Percentiles rank a stretch among this genome's conserved stretches.
Evolutionary conservation across 2,797 vertebrate species (phyloP).

Genomic region (Echiichthys vipera): DNA sequence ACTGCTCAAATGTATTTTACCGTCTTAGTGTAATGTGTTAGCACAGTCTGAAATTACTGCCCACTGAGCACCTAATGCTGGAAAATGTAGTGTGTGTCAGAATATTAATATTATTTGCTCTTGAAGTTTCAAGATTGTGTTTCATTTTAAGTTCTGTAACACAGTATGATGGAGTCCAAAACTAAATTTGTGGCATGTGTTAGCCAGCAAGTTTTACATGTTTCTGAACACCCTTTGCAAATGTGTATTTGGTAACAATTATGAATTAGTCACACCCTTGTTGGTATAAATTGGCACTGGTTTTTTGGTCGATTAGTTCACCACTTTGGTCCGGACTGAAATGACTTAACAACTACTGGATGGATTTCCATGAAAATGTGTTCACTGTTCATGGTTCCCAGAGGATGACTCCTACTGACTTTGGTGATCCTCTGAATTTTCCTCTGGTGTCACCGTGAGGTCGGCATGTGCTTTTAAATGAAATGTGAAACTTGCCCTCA

Average conservation of each 20-base stretch:
- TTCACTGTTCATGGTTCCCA: not conserved
- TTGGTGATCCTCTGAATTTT: not conserved
- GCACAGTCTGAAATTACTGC: slow-evolving; percentile 4
- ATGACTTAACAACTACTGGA: not conserved
- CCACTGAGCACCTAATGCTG: slow-evolving; percentile 25
- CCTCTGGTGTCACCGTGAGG: not conserved
- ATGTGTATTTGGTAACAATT: not conserved
- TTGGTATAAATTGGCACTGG: no score
- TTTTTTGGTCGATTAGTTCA: not conserved
- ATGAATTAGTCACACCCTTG: not conserved
- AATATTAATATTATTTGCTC: not conserved
- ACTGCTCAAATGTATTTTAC: slow-evolving; percentile 21
- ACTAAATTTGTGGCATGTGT: not conserved
- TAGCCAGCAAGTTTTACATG: not conserved
- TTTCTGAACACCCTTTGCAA: not conserved
- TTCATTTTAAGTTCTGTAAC: not conserved
- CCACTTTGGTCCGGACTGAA: not conserved
- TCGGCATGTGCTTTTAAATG: no score
- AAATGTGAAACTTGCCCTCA: no score
- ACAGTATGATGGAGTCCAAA: not conserved
- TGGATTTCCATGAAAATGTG: not conserved
- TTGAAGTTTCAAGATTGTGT: not conserved
- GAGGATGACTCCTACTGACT: not conserved
- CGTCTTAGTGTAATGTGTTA: slow-evolving; percentile 11
- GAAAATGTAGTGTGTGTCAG: not conserved